Evolutionary conservation across 1,140 invertebrate species (phyloP), one percentile per base, ranked within the genome.

Genomic region (Steinernema khuongi): DNA sequence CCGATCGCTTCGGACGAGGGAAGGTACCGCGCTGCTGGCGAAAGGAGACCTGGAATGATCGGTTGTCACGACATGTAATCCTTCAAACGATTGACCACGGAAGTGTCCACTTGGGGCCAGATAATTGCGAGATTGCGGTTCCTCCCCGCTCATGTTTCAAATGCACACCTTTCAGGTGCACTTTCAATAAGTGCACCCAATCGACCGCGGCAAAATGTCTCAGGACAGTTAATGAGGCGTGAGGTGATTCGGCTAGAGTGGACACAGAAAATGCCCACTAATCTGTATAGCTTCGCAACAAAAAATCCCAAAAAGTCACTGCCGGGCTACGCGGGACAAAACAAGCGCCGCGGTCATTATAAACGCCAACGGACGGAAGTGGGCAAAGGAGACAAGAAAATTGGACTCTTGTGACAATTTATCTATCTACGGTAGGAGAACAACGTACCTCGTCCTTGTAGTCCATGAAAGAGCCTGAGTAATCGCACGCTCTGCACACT

Each of bases 371-470:
- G 36, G 50, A 26, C 50, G 50, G 50, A 60, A 60, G 50, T 22
- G 50, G 19, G 4, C 14, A 22, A 14, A 60, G 26, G 19, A 60
- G 50, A 60, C 50, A 60, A 60, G 50, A 60, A 60, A 60, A 60
- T 60, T 60, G 50, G 50, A 22, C 50, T 60, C 50, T 22, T 60
- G 50, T 60, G 50, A 60, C 50, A 60, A 60, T 60, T 60, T 60
- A 60, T 60, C 36, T 41, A 7, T 60, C 7, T 60, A 60, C 50
- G 50, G 50, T 60, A 60, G 50, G 4, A 7, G n/a, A 41, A n/a
- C n/a, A 7, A 41, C 50, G 14, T 60, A 60, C 50, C 50, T 60
- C 50, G 19, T 60, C 26, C 50, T 60, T 60, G 22, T 14, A 60
- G 26, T 60, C 50, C 50, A 60, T 60, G 50, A 60, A 60, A 26